Evolutionary conservation across 2,888 invertebrate genomes (phyloP), one percentile per base, ranked within the genome.

Genomic region (Agrypnus murinus): DNA sequence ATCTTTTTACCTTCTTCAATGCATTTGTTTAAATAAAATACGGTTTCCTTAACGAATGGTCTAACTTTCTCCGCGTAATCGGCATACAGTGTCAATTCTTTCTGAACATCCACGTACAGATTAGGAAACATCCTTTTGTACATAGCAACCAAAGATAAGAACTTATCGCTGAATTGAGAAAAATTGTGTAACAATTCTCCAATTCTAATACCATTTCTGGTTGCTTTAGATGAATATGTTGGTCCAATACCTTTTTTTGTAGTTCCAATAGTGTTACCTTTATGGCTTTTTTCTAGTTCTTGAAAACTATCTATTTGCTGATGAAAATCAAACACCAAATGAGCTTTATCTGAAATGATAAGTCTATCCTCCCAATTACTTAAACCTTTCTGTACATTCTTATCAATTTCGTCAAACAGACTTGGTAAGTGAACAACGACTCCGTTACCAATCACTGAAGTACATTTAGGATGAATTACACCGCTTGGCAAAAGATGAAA

Each of bases 171-270:
- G 86, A 99, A 99, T 71, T 91, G 86, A 58, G 89, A 88, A 85
- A 94, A 98, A 84, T 98, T 96, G 0, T 96, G 96, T 55, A 99
- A 87, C 14, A 99, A 89, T 83, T 99, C 99, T 25, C 95, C 95
- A 72, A 99, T 93, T 75, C 99, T 90, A 64, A 99, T 90, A 3
- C 99, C 99, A 86, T 95, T 98, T 78, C 99, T 90, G 0, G 95
- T 94, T 0, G 97, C 98, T 86, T 99, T 99, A 71, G 92, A 91
- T 0, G 98, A 95, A 86, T 99, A 99, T 0, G 98, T 94, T 73
- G 99, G 99, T 7, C 99, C 99, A 83, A 99, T 99, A 58, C 99
- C 99, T 83, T 95, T 97, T 84, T 99, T 99, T 8, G 99, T 99
- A 15, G 99, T 99, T 9, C 99, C 99, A 73, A 99, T 89, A 0